Conservation (phyloP, 2,888 invertebrate genomes). For the Anthoptus insignis region DNA sequence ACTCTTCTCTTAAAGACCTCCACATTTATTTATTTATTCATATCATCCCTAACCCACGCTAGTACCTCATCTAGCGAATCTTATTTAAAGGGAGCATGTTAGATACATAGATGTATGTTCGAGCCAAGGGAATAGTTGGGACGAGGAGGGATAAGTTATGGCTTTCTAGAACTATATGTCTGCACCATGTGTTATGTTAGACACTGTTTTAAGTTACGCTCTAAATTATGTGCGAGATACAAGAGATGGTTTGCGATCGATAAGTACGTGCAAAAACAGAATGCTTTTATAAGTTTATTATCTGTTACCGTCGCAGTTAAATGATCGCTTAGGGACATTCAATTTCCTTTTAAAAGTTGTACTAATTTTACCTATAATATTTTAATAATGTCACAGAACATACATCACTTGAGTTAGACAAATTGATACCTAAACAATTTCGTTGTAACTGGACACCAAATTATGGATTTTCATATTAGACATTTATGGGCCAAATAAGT, state of each 20-base stretch:
- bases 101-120: slow-evolving; percentile 75
- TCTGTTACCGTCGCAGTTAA: too few relatives aligned
- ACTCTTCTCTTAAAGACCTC: too few relatives aligned
- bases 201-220: slow-evolving; percentile 76
- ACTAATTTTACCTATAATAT: too few relatives aligned
- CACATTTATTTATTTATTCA: neutral
- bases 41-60: slow-evolving; percentile 5
- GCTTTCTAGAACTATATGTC: slow-evolving; percentile 84
- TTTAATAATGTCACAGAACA: too few relatives aligned
- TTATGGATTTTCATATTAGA: too few relatives aligned
- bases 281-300: too few relatives aligned
- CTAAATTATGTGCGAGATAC: slow-evolving; percentile 56
- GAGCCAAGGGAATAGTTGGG: slow-evolving; percentile 84
- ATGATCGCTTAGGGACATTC: too few relatives aligned
- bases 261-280: slow-evolving; percentile 28
- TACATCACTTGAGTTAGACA: too few relatives aligned
- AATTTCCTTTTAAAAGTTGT: too few relatives aligned
- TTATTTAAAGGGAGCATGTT: slow-evolving; percentile 54
- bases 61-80: slow-evolving; percentile 57
- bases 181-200: slow-evolving; percentile 81
- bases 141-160: slow-evolving; percentile 83
- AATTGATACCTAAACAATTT: too few relatives aligned
- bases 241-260: slow-evolving; percentile 34
- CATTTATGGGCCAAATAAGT: too few relatives aligned
- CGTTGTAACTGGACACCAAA: too few relatives aligned